These are phyloP conservation scores for Eudasyphora cyanicolor DNA, from an alignment of 2,888 invertebrate genomes.

Conservation along the genomic window DNA sequence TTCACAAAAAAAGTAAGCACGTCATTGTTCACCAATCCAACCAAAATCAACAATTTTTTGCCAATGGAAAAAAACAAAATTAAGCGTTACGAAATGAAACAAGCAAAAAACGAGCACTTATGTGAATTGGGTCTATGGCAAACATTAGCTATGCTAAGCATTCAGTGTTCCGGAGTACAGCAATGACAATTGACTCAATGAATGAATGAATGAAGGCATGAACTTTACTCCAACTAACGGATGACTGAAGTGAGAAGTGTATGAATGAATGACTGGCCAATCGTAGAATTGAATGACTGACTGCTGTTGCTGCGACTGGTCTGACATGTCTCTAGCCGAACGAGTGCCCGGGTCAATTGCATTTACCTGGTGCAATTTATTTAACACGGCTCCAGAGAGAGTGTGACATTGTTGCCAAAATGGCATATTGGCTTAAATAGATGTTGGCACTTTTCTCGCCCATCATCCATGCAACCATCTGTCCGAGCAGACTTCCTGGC, in stretches of 20 bases:
- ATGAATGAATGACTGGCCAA: not conserved
- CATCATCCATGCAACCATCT: not conserved
- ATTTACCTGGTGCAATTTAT: not conserved
- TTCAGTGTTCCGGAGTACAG: too few species aligned
- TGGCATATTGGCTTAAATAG: not conserved
- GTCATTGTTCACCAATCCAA: not conserved
- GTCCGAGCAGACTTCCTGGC: not conserved
- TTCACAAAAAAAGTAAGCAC: not conserved
- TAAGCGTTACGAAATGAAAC: constrained; percentile 2
- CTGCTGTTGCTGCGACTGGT: not conserved
- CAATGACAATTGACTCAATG: not conserved
- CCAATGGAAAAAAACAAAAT: constrained; percentile 16
- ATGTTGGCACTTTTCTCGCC: not conserved
- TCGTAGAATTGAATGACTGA: not conserved
- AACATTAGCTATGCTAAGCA: not conserved
- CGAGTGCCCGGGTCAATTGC: not conserved
- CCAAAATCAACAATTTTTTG: not conserved
- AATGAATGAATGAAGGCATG: not conserved
- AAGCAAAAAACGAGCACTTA: not conserved
- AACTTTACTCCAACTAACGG: not conserved
- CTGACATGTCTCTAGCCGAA: not conserved
- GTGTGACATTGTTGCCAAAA: not conserved
- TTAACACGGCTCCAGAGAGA: constrained; percentile 11
- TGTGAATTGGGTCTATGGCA: constrained; percentile 20
- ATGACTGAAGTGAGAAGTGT: not conserved